Evolutionary conservation across 2,113 vertebrate species (phyloP), one percentile per base, ranked within the genome.

Genomic region (Daphoenositta chrysoptera): DNA sequence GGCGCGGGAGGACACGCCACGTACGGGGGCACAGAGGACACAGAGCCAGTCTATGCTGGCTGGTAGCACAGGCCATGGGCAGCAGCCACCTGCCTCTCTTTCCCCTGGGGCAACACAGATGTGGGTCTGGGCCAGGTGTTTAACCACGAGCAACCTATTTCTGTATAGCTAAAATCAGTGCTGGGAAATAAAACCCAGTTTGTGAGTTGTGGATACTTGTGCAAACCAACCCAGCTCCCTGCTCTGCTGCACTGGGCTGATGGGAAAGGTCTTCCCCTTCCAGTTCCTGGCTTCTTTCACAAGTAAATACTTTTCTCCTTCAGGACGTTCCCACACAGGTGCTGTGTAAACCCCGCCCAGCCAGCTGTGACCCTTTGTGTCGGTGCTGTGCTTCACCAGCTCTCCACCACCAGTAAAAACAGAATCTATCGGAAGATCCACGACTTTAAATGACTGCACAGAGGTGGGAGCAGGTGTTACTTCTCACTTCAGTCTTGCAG

Each of bases 11-110:
- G 58, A 26, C 96, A 95, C 13, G 70, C 86, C 40, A 97, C 93
- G 3, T 99, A 99, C 0, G 98, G 98, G 33, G 96, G 98, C 17
- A 98, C 90, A 0, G 98, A 98, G 66, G 98, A 98, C 48, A 98
- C 97, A 15, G 98, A 99, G 72, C 98, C 99, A 1, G 97, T 99
- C 28, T 99, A 99, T 22, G 98, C 99, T 2, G 99, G 99, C 63
- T 99, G 99, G 99, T 99, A 98, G 98, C 14, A 2, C 9, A 50
- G 70, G 61, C 39, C 10, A 3, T 0, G 3, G 1, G 0, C 51
- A 44, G 63, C 72, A 65, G 58, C 48, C 76, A 40, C 28, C 31
- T 6, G 7, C 51, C 72, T 53, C 58, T 10, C 37, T 21, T 42
- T 18, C 19, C 7, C 37, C 26, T 20, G 68, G 45, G 48, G 11